Evolutionary conservation across 2,113 vertebrate species (phyloP), one percentile per base, ranked within the genome.

Genomic region (Perca fluviatilis): DNA sequence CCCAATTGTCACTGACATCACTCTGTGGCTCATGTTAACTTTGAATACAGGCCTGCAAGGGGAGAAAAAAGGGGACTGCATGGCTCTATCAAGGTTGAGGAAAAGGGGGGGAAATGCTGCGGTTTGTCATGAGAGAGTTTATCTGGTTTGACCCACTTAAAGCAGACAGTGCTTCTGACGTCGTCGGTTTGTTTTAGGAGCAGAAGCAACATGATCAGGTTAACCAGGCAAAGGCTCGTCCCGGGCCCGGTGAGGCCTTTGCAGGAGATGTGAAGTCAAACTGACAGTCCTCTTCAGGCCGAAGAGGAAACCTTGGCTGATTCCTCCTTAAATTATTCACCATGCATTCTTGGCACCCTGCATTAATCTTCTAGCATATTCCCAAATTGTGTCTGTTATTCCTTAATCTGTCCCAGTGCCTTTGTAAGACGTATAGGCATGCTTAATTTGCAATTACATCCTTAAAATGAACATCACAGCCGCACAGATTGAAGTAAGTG

Each of bases 271-370:
- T 60, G 36, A 66, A 73, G 53, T 57, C 68, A 58, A 74, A 61
- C 82, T 14, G 84, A 74, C 53, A 30, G 67, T 54, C 63, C 57
- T 51, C 75, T 40, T 80, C 79, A 66, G 63, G 73, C 63, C 47
- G 13, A 58, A 49, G 47, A 86, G 58, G 68, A 88, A 81, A 75
- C 68, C 80, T 30, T 19, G 71, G 62, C 73, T 80, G 67, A 75
- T 77, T 88, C 80, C 36, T 72, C 21, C 46, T 69, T 92, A 6
- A 91, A 91, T 94, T 74, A 94, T 90, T 92, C 74, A 92, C 85
- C 0, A n/a, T 74, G 64, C 58, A 66, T 79, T 70, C 64, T 77
- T 80, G 40, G 72, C 69, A 57, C 63, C 43, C 64, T 64, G 64
- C 79, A 70, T 89, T 66, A 47, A 73, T 88, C 50, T 81, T 76